Base-by-base conservation (phyloP, 2,797 vertebrate species). In the Fistularia tabacaria region DNA sequence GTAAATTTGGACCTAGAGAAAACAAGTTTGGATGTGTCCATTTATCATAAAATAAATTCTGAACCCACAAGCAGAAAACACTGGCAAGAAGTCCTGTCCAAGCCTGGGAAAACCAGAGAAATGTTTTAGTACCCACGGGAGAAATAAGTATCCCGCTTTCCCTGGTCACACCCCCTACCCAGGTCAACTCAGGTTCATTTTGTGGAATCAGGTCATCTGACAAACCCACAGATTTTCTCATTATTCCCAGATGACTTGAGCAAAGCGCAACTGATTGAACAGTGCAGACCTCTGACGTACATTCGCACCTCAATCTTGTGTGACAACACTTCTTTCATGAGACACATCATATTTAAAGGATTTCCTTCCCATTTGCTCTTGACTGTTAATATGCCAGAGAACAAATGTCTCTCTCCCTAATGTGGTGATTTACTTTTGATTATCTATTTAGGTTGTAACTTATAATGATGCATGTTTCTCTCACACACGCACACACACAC, bases 61-160 rank as follows among this genome's bases (percentile, higher is more conserved):
- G 42, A 49, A 11, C 51, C 13, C 14, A 46, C 11, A 10, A 14
- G 15, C 49, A 41, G 10, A 54, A 45, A 51, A 62, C 7, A 15
- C 8, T 42, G 7, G 52, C 46, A 47, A 50, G 3, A 53, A 48
- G 54, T 57, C 36, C 8, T 14, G 11, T 57, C 56, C 12, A 36
- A 57, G 66, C 62, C 75, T 86, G 81, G 79, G 85, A 89, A 87
- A 85, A 64, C 37, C 58, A 38, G 36, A 59, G 15, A 66, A 15
- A 71, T 74, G 36, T 69, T 64, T 64, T 0, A 15, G 36, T 8
- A 77, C 80, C 53, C 73, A 6, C 3, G 50, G 41, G 82, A 74
- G 10, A 13, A 42, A 44, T 60, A 41, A 51, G 37, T 37, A 64
- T 36, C 43, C 39, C 15, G 36, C 10, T 11, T 3, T 46, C 3